phyloP scores from a whole-genome alignment of 1,140 invertebrate species.

The Propsilocerus akamusi region DNA sequence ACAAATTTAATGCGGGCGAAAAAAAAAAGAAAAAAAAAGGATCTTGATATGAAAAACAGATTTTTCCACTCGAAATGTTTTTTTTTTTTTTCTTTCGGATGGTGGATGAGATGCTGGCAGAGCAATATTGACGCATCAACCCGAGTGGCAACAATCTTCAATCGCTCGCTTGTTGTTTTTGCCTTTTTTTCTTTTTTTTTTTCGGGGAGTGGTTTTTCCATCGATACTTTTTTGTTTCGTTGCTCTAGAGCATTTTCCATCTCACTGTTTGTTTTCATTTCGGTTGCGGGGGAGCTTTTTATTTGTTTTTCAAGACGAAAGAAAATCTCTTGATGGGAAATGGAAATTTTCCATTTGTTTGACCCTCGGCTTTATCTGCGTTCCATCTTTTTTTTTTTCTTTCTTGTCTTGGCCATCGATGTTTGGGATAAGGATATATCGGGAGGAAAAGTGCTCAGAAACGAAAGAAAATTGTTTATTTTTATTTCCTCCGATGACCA shows the following conservation, averaged over 20 bases:
- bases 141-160: no score
- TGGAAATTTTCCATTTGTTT: not conserved
- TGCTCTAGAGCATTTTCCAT: not conserved
- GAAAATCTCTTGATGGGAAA: not conserved
- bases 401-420: not conserved
- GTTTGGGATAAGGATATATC: no score
- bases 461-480: not conserved
- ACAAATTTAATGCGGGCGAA: not conserved
- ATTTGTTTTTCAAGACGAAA: no score
- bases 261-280: not conserved
- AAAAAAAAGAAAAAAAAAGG: not conserved
- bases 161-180: no score
- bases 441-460: not conserved
- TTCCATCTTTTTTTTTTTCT: not conserved
- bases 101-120: not conserved
- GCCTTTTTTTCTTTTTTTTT: not conserved
- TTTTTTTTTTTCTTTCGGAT: not conserved
- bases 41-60: not conserved
- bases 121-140: not conserved
- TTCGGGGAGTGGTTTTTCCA: constrained; percentile 3
- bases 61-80: not conserved
- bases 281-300: no score
- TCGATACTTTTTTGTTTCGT: not conserved
- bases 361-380: not conserved
- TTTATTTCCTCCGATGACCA: no score